Evolutionary conservation across 2,888 invertebrate genomes (phyloP).

Genomic region (Nemapogon koenigi): DNA sequence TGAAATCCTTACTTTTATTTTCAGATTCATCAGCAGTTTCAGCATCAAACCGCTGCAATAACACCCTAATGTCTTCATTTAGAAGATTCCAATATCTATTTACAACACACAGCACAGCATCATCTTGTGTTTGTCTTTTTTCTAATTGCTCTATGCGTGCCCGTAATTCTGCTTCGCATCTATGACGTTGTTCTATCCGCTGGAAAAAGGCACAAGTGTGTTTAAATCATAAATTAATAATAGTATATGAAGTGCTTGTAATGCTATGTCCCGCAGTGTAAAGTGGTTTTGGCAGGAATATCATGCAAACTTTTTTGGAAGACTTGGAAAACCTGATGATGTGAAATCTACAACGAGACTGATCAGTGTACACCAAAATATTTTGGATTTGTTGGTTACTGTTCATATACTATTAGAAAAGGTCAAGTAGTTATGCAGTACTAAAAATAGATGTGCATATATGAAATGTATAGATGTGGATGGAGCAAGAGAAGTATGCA

Average conservation of each 20-base stretch:
- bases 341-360: too few species aligned
- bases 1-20: slow-evolving; percentile 87
- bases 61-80: slow-evolving; percentile 94
- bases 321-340: too few species aligned
- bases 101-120: slow-evolving; percentile 96
- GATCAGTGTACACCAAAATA: too few species aligned
- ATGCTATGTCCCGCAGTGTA: slow-evolving; percentile 18
- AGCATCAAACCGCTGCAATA: slow-evolving; percentile 95
- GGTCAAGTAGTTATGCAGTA: too few species aligned
- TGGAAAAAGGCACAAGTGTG: slow-evolving; percentile 30
- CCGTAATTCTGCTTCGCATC: slow-evolving; percentile 86
- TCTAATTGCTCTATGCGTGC: slow-evolving; percentile 93
- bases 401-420: too few species aligned
- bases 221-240: slow-evolving; percentile 11
- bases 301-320: not conserved
- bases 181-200: slow-evolving; percentile 91
- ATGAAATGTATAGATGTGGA: too few species aligned
- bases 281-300: slow-evolving; percentile 5
- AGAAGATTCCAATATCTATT: slow-evolving; percentile 97
- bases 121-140: slow-evolving; percentile 94
- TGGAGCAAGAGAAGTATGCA: too few species aligned
- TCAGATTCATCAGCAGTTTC: slow-evolving; percentile 97
- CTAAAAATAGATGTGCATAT: too few species aligned
- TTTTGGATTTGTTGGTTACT: too few species aligned
- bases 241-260: slow-evolving; percentile 22